A percentile compares a stretch with the other conserved stretches of the same genome.
These are phyloP conservation scores for Clangula hyemalis DNA, from an alignment of 2,797 vertebrate genomes.

Conservation along the genomic window DNA sequence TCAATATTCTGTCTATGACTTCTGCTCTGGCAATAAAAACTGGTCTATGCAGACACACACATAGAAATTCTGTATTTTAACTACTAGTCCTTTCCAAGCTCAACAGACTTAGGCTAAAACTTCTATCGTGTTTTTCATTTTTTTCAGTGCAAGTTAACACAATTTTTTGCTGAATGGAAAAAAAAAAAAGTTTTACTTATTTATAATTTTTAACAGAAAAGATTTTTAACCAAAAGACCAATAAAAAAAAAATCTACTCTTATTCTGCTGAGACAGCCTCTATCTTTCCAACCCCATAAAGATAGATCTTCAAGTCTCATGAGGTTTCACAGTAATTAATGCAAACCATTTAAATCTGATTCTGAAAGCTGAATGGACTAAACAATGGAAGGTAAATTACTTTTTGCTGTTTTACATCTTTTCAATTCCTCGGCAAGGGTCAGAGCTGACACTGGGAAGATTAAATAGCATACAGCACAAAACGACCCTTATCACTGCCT, in stretches of 20 bases:
- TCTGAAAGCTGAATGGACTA: slow-evolving; percentile 69
- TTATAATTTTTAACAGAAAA: neutral
- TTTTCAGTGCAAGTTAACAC: neutral
- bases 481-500: slow-evolving; percentile 64
- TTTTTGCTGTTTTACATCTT: slow-evolving; percentile 72
- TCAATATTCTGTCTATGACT: neutral
- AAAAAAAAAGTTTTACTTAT: neutral
- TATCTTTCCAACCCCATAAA: slow-evolving; percentile 14
- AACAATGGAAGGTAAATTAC: slow-evolving; percentile 72
- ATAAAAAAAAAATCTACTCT: neutral
- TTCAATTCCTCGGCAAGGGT: slow-evolving; percentile 58
- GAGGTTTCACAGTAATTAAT: slow-evolving; percentile 70
- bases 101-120: neutral
- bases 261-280: slow-evolving; percentile 44
- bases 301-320: slow-evolving; percentile 52
- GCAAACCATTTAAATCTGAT: slow-evolving; percentile 73
- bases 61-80: neutral
- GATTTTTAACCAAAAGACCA: neutral
- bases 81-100: neutral
- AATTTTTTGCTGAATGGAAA: neutral
- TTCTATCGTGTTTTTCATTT: neutral
- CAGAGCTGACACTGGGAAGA: slow-evolving; percentile 61
- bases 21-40: neutral
- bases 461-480: slow-evolving; percentile 68
- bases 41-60: neutral